Evolutionary conservation across 2,797 vertebrate genomes (phyloP), one percentile per base, ranked within the genome.

Genomic region (Sebastes diaconus): DNA sequence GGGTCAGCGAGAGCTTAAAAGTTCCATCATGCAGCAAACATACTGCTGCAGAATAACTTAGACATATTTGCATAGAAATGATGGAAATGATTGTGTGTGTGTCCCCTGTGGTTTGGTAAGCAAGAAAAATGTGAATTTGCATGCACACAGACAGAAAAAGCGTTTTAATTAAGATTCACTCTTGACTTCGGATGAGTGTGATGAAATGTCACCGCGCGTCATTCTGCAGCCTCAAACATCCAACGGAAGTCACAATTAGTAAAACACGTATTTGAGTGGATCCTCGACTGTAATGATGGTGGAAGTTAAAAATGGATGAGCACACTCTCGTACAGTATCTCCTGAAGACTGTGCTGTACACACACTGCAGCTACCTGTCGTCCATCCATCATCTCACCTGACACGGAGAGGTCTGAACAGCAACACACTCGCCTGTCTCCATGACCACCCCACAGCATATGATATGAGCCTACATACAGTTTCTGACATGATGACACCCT

Each of bases 391-490:
- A 64, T 29, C 78, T 59, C 16, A 9, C 25, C 65, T n/a, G 65
- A 78, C 64, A 65, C 0, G 1, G 18, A 63, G 68, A 64, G 42
- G 66, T 68, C 39, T 55, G 58, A 83, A 36, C 52, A 67, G 74
- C 77, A 57, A 42, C 67, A 50, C 66, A 30, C 50, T 46, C 13
- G 63, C 73, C 83, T 39, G 81, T 80, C 74, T 66, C 61, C 66
- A 29, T 58, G 79, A 55, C 81, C 29, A 22, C 59, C 65, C 27
- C 29, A 5, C 72, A 73, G 72, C 73, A 80, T 69, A 63, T 68
- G 81, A 84, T 84, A 67, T 71, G 76, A 79, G 73, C 60, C 42
- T 10, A 39, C 67, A 77, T 75, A 46, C 74, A 57, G 60, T 14
- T 25, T 68, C 52, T 61, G 77, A 79, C 79, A 75, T 25, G 65